A percentile compares a stretch with the other conserved stretches of the same genome.
phyloP scores from a whole-genome alignment of 2,888 invertebrate species.

The Suillia variegata region DNA sequence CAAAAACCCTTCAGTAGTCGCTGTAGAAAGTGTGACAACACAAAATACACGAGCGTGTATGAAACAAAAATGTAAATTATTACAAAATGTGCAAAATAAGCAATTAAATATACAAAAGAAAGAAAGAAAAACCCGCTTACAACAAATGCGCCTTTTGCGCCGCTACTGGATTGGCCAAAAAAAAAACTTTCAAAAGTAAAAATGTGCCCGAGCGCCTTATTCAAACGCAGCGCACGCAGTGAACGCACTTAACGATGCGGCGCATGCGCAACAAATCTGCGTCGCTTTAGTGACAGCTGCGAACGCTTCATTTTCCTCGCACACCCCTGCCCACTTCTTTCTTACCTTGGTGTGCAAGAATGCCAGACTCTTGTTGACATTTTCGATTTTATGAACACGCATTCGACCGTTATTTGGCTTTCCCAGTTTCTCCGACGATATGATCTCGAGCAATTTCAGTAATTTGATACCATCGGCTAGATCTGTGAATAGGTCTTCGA shows the following conservation, averaged over 20 bases:
- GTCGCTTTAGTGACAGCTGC: neutral
- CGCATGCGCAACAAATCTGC: constrained; percentile 5
- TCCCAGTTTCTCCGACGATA: constrained; percentile 96
- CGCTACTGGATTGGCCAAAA: too few species aligned
- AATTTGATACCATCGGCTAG: constrained; percentile 93
- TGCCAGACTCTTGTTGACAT: constrained; percentile 95
- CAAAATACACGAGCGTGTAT: too few species aligned
- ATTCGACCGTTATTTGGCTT: constrained; percentile 95
- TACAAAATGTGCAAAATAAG: constrained; percentile 1
- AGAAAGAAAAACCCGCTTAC: too few species aligned
- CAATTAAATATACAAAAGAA: neutral
- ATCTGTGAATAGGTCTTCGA: constrained; percentile 95
- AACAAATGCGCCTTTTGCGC: too few species aligned
- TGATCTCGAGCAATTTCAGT: constrained; percentile 94
- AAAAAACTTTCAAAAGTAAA: neutral
- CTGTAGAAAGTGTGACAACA: neutral
- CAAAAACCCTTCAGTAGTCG: neutral
- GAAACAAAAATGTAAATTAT: neutral
- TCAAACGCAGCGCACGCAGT: constrained; percentile 47
- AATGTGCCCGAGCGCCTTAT: constrained; percentile 28
- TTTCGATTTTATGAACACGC: constrained; percentile 98
- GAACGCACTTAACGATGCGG: constrained; percentile 31
- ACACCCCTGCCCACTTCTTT: neutral
- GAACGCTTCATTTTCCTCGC: neutral
- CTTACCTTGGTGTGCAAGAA: constrained; percentile 91